These are phyloP conservation scores for Busseola fusca DNA, from an alignment of 2,888 invertebrate genomes.

Conservation along the genomic window DNA sequence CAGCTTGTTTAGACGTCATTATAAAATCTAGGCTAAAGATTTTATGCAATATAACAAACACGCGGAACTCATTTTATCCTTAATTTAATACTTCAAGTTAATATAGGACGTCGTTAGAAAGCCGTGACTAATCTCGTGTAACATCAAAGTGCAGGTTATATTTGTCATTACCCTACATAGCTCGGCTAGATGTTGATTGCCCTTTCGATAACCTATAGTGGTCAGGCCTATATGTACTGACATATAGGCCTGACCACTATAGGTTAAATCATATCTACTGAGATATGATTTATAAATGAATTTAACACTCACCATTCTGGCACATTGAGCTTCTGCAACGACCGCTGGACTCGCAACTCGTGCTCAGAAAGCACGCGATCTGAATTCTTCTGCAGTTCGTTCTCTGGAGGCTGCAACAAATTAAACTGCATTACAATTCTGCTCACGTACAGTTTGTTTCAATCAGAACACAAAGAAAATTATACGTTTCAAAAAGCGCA, in stretches of 20 bases:
- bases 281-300: slow-evolving; percentile 31
- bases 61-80: slow-evolving; percentile 11
- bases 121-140: slow-evolving; percentile 48
- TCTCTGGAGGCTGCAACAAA: slow-evolving; percentile 95
- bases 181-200: slow-evolving; percentile 50
- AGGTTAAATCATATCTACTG: too few relatives aligned
- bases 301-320: slow-evolving; percentile 94
- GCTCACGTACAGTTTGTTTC: slow-evolving; percentile 14
- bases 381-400: slow-evolving; percentile 96
- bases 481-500: slow-evolving; percentile 43
- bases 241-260: too few relatives aligned
- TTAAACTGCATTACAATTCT: slow-evolving; percentile 39
- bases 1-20: slow-evolving; percentile 12
- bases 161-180: slow-evolving; percentile 58
- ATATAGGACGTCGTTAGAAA: slow-evolving; percentile 42
- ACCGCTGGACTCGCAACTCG: slow-evolving; percentile 97
- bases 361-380: slow-evolving; percentile 97
- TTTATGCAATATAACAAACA: slow-evolving; percentile 22
- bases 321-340: slow-evolving; percentile 97
- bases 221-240: slow-evolving; percentile 35
- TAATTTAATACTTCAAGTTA: slow-evolving; percentile 32
- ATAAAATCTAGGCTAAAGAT: slow-evolving; percentile 23
- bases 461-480: slow-evolving; percentile 33
- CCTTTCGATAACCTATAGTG: slow-evolving; percentile 56
- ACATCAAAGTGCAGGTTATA: slow-evolving; percentile 54